Percentiles rank a stretch among this genome's conserved stretches.
Conservation (phyloP, 1,140 invertebrate genomes). For the Zaprionus gabonicus region DNA sequence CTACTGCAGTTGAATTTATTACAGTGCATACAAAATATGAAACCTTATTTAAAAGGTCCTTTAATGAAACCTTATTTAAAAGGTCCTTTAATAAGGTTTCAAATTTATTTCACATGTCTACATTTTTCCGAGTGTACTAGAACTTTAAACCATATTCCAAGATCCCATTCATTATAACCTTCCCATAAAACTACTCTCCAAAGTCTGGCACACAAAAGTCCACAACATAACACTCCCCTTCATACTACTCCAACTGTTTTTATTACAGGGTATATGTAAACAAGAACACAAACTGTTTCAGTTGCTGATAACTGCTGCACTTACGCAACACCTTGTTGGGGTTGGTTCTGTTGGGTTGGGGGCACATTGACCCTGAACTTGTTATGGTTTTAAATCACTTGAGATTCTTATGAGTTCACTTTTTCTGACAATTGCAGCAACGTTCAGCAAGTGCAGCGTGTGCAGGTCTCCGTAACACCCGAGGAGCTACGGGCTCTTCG, state of each 20-base stretch:
- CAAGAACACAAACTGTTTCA: neutral
- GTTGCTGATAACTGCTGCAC: neutral
- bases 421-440: conserved; percentile 52
- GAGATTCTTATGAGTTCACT: neutral
- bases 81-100: too few relatives aligned
- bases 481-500: conserved; percentile 62
- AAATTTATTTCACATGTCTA: too few relatives aligned
- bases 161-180: neutral
- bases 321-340: neutral
- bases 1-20: neutral
- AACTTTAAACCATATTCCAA: neutral
- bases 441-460: conserved; percentile 30
- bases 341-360: neutral
- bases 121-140: too few relatives aligned
- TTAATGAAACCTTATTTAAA: too few relatives aligned
- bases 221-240: too few relatives aligned
- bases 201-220: too few relatives aligned
- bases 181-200: too few relatives aligned
- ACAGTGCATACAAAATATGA: too few relatives aligned
- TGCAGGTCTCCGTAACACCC: conserved; percentile 52
- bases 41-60: too few relatives aligned
- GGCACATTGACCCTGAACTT: neutral
- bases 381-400: neutral
- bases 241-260: neutral
- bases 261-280: neutral